These are phyloP conservation scores for Nautilus pompilius DNA, from an alignment of 1,140 invertebrate species.

Conservation along the genomic window DNA sequence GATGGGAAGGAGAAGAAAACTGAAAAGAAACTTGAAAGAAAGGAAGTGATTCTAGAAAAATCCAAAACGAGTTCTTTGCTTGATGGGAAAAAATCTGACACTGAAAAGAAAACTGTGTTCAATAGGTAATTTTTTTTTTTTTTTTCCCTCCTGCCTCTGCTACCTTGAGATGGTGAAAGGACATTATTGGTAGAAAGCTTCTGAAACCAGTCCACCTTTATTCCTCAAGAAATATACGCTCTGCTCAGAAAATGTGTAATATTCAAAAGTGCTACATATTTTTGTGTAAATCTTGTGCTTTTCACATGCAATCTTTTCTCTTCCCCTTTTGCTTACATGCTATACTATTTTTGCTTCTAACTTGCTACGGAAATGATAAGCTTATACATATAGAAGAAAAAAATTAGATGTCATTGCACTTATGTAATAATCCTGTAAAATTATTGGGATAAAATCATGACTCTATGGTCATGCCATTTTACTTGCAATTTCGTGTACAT, in stretches of 20 bases:
- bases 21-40: constrained; percentile 8
- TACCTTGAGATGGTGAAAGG: no score
- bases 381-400: constrained; percentile 6
- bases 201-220: no score
- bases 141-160: not conserved
- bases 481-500: no score
- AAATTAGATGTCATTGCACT: no score
- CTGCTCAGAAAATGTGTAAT: not conserved
- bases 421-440: no score
- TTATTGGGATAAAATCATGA: no score
- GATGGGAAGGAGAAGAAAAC: constrained; percentile 12
- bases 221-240: not conserved
- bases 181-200: no score
- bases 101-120: constrained; percentile 6
- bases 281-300: not conserved
- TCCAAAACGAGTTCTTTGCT: not conserved
- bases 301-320: not conserved
- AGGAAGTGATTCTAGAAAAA: constrained; percentile 5
- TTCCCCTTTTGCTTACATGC: not conserved
- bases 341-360: no score
- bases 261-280: not conserved
- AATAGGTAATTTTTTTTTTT: constrained; percentile 6
- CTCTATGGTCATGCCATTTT: no score
- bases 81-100: constrained; percentile 3
- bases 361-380: constrained; percentile 8